phyloP scores from a whole-genome alignment of 1,140 invertebrate species.

The Parapsyche elsis region DNA sequence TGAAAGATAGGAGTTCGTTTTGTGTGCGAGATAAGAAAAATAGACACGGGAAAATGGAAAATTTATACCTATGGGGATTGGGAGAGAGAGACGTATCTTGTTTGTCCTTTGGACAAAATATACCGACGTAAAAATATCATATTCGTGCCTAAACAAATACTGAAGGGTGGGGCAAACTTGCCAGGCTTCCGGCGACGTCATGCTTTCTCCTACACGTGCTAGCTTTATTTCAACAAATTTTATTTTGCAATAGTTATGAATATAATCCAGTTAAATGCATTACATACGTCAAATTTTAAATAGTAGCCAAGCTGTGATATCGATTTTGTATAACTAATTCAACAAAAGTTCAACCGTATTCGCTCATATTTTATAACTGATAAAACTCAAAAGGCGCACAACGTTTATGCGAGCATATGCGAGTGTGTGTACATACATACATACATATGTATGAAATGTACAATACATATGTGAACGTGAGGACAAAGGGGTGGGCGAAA shows the following conservation, averaged over 20 bases:
- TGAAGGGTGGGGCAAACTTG: constrained; percentile 21
- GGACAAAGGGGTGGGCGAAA: constrained; percentile 20
- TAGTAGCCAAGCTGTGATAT: too few relatives aligned
- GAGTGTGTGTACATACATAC: not conserved
- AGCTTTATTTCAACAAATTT: too few relatives aligned
- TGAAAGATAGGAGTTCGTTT: constrained; percentile 55
- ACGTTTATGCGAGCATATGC: too few relatives aligned
- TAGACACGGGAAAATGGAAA: constrained; percentile 57
- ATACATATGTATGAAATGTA: not conserved
- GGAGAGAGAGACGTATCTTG: constrained; percentile 53
- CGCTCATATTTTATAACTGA: too few relatives aligned
- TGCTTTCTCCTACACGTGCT: too few relatives aligned
- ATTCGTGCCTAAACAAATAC: constrained; percentile 57
- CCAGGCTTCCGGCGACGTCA: constrained; percentile 32
- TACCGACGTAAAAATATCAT: constrained; percentile 56
- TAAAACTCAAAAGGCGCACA: too few relatives aligned
- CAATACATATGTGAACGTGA: not conserved
- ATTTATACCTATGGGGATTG: constrained; percentile 57
- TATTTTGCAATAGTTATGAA: too few relatives aligned
- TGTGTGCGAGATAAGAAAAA: constrained; percentile 54
- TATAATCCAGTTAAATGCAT: too few relatives aligned
- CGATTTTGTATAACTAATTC: constrained; percentile 12
- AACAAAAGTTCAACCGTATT: constrained; percentile 25
- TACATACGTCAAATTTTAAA: too few relatives aligned
- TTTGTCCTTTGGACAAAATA: constrained; percentile 57